These are phyloP conservation scores for Macrosteles quadrilineatus DNA, from an alignment of 1,140 invertebrate species.

Conservation along the genomic window DNA sequence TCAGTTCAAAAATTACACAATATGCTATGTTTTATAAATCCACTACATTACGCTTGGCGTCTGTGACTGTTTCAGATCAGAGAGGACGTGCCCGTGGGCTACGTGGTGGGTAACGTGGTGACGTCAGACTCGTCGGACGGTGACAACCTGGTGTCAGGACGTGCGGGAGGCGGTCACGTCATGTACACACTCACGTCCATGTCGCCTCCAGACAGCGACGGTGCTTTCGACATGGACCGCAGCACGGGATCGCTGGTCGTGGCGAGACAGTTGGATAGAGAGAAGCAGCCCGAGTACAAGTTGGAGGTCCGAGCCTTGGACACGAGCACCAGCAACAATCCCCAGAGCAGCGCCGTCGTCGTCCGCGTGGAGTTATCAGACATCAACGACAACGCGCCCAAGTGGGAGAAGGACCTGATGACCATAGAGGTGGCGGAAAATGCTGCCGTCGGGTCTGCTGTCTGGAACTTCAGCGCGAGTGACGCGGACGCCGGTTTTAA, in stretches of 20 bases:
- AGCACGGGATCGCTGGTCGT: slow-evolving; percentile 82
- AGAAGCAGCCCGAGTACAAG: slow-evolving; percentile 77
- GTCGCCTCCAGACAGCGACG: slow-evolving; percentile 64
- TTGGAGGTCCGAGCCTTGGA: slow-evolving; percentile 88
- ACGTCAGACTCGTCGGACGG: slow-evolving; percentile 58
- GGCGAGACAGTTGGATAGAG: slow-evolving; percentile 79
- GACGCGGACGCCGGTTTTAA: slow-evolving; percentile 83
- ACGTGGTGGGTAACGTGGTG: slow-evolving; percentile 76
- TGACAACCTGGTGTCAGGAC: slow-evolving; percentile 46
- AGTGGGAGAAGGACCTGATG: slow-evolving; percentile 81
- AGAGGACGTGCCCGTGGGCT: slow-evolving; percentile 75
- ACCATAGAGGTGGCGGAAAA: slow-evolving; percentile 76
- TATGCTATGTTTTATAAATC: too few species aligned
- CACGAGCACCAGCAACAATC: slow-evolving; percentile 83
- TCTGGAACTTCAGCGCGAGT: slow-evolving; percentile 85
- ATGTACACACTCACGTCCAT: slow-evolving; percentile 78
- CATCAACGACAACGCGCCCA: slow-evolving; percentile 90
- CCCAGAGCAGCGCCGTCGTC: slow-evolving; percentile 83
- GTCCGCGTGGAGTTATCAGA: slow-evolving; percentile 88
- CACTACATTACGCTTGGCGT: too few species aligned
- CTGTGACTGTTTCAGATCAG: slow-evolving; percentile 62
- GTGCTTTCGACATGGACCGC: slow-evolving; percentile 85
- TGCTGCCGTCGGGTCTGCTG: slow-evolving; percentile 66
- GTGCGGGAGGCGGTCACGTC: slow-evolving; percentile 69
- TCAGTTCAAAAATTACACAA: too few species aligned